Evolutionary conservation across 2,113 vertebrate species (phyloP).

Genomic region (Phylloscopus whistleri): DNA sequence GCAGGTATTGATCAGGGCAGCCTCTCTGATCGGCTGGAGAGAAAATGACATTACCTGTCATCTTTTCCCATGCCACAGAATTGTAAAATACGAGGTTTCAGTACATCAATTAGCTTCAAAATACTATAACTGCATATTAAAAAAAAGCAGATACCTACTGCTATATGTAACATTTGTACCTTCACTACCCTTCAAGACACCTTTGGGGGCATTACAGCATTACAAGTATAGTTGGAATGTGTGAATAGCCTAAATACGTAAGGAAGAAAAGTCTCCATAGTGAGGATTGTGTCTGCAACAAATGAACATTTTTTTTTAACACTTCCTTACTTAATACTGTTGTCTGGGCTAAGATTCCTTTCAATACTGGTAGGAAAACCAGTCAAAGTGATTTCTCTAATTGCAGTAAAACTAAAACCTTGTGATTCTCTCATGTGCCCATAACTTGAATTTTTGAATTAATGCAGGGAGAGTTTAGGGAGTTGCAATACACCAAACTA

Average conservation of each 20-base stretch:
- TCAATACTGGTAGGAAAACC: slow-evolving; percentile 9
- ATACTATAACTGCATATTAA: not conserved
- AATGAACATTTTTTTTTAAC: not conserved
- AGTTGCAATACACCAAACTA: slow-evolving; percentile 34
- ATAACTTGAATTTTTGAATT: slow-evolving; percentile 56
- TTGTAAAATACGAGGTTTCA: not conserved
- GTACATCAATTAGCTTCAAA: slow-evolving; percentile 1
- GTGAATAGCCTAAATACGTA: not conserved
- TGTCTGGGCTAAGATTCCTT: slow-evolving; percentile 12
- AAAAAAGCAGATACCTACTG: not conserved
- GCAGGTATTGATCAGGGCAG: not conserved
- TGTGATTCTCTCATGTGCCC: slow-evolving; percentile 26
- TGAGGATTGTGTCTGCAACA: not conserved
- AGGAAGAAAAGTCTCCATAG: not conserved
- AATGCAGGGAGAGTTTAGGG: not conserved
- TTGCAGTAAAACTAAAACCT: slow-evolving; percentile 46
- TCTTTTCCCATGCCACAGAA: not conserved
- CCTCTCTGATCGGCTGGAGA: not conserved
- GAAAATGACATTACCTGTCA: not conserved
- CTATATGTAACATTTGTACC: not conserved
- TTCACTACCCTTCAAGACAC: not conserved
- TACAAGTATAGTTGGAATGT: not conserved
- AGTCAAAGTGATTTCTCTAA: slow-evolving; percentile 38
- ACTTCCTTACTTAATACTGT: not conserved
- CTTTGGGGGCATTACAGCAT: not conserved